Conservation (phyloP, 2,888 invertebrate genomes). For the Dolomedes plantarius region DNA sequence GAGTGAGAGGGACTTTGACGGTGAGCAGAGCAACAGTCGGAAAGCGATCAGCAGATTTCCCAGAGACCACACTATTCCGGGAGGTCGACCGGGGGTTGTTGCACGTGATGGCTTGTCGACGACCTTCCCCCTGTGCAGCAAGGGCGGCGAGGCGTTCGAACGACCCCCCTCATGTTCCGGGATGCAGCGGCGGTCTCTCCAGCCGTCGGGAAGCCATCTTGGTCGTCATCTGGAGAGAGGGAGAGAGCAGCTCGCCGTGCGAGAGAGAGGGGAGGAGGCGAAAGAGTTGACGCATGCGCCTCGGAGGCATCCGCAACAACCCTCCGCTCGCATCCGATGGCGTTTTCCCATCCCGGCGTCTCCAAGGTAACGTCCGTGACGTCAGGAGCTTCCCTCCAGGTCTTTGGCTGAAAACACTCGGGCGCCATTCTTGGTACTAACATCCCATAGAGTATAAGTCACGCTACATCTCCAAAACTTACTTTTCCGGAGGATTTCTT, state of each 20-base stretch:
- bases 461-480: constrained; percentile 18
- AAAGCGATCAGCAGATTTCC: too few species aligned
- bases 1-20: background rate
- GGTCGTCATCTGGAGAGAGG: constrained; percentile 43
- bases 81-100: background rate
- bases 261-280: background rate
- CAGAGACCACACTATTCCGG: too few species aligned
- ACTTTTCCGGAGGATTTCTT: background rate
- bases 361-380: constrained; percentile 46
- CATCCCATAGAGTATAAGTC: background rate
- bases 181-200: constrained; percentile 14
- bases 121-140: constrained; percentile 36
- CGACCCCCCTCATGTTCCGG: constrained; percentile 9
- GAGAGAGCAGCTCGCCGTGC: background rate
- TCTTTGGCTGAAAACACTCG: background rate
- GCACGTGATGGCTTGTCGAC: constrained; percentile 30
- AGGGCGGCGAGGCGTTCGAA: constrained; percentile 28
- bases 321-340: constrained; percentile 44
- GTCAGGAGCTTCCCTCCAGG: constrained; percentile 29
- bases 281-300: constrained; percentile 40
- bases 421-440: background rate
- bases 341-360: constrained; percentile 64
- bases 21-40: constrained; percentile 2
- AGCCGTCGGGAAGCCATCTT: constrained; percentile 61
- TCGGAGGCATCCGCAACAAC: constrained; percentile 47